Conservation (phyloP, 2,113 vertebrate species). For the Pteruthius melanotis region DNA sequence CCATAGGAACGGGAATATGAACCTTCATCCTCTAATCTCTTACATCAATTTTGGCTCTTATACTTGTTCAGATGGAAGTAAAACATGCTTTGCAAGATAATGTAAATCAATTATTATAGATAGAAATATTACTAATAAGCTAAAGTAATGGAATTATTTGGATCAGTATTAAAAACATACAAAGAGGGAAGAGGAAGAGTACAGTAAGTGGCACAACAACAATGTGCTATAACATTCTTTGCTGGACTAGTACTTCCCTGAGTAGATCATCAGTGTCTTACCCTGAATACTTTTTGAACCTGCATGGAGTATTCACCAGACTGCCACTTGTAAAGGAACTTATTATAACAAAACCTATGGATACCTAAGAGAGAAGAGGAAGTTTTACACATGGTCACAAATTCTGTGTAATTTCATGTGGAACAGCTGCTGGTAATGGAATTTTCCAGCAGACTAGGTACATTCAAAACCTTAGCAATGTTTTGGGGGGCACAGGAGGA, state of each 20-base stretch:
- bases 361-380: not conserved
- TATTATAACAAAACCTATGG: not conserved
- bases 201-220: not conserved
- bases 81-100: not conserved
- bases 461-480: not conserved
- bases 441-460: not conserved
- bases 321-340: not conserved
- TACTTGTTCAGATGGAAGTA: not conserved
- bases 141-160: not conserved
- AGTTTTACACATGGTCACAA: not conserved
- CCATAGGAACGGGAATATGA: not conserved
- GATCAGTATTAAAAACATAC: not conserved
- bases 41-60: not conserved
- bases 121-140: not conserved
- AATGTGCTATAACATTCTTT: not conserved
- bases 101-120: not conserved
- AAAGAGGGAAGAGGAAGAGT: not conserved
- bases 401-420: not conserved
- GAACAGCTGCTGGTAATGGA: not conserved
- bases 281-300: not conserved
- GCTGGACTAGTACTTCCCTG: not conserved
- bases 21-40: not conserved
- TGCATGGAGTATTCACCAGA: not conserved
- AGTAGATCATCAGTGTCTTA: not conserved
- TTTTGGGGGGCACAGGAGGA: accelerated